Conservation (phyloP, 2,888 invertebrate genomes). For the Nematopogon swammerdamellus region DNA sequence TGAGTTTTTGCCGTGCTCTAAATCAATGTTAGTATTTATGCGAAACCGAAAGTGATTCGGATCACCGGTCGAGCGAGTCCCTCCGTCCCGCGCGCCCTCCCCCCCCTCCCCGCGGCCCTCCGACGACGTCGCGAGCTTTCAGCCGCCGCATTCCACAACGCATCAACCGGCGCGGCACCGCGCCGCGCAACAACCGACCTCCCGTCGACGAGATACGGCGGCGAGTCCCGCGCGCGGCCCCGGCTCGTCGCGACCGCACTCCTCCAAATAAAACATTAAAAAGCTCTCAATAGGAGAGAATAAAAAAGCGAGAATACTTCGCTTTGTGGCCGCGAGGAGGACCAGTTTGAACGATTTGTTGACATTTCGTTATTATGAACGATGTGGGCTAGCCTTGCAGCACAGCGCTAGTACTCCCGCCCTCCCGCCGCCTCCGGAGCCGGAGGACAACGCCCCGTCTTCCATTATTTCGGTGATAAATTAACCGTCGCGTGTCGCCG, state of each 20-base stretch:
- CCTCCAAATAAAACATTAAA: slow-evolving; percentile 13
- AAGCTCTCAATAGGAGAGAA: slow-evolving; percentile 12
- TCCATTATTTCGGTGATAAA: slow-evolving; percentile 51
- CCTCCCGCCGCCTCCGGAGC: no score
- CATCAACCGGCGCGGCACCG: slow-evolving; percentile 22
- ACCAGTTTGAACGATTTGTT: slow-evolving; percentile 18
- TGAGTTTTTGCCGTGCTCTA: slow-evolving; percentile 24
- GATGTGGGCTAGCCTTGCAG: slow-evolving; percentile 21
- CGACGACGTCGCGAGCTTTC: slow-evolving; percentile 25
- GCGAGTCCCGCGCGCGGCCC: slow-evolving; percentile 5
- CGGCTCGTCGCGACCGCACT: no score
- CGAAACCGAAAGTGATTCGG: slow-evolving; percentile 57
- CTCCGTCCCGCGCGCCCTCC: neutral
- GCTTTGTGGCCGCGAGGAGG: neutral
- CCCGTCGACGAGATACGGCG: slow-evolving; percentile 13
- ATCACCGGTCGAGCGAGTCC: slow-evolving; percentile 13
- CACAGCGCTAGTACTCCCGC: slow-evolving; percentile 19
- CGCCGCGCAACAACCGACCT: slow-evolving; percentile 14
- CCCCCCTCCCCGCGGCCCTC: neutral
- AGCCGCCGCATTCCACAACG: slow-evolving; percentile 24
- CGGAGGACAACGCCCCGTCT: slow-evolving; percentile 29
- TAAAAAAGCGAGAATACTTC: slow-evolving; percentile 4
- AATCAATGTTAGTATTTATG: slow-evolving; percentile 33
- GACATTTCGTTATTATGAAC: slow-evolving; percentile 30
- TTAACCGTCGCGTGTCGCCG: slow-evolving; percentile 28